Conservation (phyloP, 2,113 vertebrate species). For the Heloderma charlesbogerti region DNA sequence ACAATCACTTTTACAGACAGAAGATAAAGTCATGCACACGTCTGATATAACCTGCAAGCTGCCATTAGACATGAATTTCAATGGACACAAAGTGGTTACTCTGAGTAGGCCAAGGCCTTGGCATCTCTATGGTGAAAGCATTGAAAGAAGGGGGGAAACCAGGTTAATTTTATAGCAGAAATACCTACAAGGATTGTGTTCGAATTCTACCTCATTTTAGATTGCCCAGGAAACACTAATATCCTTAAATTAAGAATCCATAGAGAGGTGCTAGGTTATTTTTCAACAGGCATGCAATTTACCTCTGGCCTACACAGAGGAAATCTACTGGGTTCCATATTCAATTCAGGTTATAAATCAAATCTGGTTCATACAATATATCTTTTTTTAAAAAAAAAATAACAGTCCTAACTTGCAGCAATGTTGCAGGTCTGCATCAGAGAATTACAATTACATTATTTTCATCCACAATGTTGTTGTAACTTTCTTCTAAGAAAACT, state of each 20-base stretch:
- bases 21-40: not conserved
- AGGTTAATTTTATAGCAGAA: not conserved
- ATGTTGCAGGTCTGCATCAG: not conserved
- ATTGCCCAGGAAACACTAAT: not conserved
- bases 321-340: not conserved
- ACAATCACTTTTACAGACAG: not conserved
- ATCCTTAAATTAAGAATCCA: not conserved
- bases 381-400: not conserved
- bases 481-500: not conserved
- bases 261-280: not conserved
- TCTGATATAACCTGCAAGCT: not conserved
- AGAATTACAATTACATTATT: not conserved
- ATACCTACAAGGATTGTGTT: not conserved
- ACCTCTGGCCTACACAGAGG: not conserved
- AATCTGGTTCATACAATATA: not conserved
- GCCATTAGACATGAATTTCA: not conserved
- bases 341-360: not conserved
- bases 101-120: too few species aligned
- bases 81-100: not conserved
- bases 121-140: not conserved
- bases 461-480: not conserved
- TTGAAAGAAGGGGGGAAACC: not conserved
- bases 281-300: constrained; percentile 5
- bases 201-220: not conserved
- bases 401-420: not conserved